These are phyloP conservation scores for Rhipidura dahli DNA, from an alignment of 2,113 vertebrate genomes.

Conservation along the genomic window DNA sequence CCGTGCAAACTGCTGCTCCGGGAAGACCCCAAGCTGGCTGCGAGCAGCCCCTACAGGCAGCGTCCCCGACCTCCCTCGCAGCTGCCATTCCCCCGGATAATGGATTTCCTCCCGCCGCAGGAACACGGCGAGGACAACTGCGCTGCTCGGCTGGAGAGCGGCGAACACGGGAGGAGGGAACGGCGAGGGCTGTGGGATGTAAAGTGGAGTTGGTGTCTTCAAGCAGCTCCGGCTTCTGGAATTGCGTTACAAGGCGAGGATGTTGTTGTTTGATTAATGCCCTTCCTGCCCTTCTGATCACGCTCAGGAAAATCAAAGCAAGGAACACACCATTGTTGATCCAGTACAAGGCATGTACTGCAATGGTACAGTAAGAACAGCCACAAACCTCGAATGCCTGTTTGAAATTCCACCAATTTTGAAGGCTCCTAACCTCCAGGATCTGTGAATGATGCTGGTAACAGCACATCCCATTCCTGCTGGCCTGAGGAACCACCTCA, in stretches of 20 bases:
- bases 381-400: neutral
- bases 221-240: neutral
- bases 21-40: conserved; percentile 19
- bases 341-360: neutral
- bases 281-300: neutral
- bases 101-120: neutral
- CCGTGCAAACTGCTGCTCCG: neutral
- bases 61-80: neutral
- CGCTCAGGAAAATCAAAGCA: neutral
- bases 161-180: neutral
- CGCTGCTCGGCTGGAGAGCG: neutral
- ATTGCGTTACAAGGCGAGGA: neutral
- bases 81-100: neutral
- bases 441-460: neutral
- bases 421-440: neutral
- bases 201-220: neutral
- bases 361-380: neutral
- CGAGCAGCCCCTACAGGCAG: conserved; percentile 53
- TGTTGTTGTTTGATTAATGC: neutral
- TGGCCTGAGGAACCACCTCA: neutral
- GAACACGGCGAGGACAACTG: neutral
- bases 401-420: neutral
- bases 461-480: neutral
- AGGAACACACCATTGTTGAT: neutral
- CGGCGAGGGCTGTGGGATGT: neutral